Evolutionary conservation across 2,797 vertebrate species (phyloP).

Genomic region (Columba guinea): DNA sequence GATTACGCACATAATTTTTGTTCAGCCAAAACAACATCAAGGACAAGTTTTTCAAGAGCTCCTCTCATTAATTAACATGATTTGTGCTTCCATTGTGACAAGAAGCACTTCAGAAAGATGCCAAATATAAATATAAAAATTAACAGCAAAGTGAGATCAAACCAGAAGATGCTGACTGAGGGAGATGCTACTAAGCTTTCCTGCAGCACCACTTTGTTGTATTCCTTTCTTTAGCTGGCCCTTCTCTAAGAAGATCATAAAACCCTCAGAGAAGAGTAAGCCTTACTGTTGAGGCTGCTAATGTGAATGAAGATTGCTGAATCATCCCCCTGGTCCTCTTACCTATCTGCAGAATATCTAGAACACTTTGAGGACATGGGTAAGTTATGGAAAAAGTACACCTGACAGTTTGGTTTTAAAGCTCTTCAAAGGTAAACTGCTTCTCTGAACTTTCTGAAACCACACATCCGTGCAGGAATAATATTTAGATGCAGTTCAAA

Average conservation of each 20-base stretch:
- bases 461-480: neutral
- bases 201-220: neutral
- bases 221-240: neutral
- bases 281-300: neutral
- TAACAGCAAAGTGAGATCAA: neutral
- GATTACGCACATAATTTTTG: constrained; percentile 39
- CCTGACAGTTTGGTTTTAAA: constrained; percentile 4
- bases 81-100: constrained; percentile 32
- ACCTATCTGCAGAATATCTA: neutral
- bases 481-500: constrained; percentile 20
- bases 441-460: constrained; percentile 37
- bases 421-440: constrained; percentile 25
- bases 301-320: neutral
- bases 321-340: neutral
- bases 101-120: constrained; percentile 30
- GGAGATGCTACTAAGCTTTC: neutral
- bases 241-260: neutral
- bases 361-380: neutral
- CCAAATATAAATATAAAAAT: constrained; percentile 26
- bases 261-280: neutral
- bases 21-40: constrained; percentile 43
- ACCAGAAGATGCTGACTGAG: neutral
- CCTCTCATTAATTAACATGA: constrained; percentile 9
- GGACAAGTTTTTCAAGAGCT: constrained; percentile 50
- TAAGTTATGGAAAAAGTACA: neutral